Percentiles rank a stretch among this genome's conserved stretches.
phyloP scores from a whole-genome alignment of 1,140 invertebrate species.

The Anadara kagoshimensis region DNA sequence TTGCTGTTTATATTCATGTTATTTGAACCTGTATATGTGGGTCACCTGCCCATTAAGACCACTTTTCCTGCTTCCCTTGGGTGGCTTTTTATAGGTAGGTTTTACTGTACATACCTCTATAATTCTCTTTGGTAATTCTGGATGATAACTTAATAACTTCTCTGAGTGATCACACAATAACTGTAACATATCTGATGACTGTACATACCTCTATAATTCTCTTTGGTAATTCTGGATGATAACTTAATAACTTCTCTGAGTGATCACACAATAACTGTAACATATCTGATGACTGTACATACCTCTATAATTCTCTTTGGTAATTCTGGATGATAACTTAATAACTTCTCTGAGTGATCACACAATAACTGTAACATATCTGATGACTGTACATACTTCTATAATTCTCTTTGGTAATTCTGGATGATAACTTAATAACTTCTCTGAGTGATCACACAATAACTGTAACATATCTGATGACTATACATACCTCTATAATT shows the following conservation, averaged over 20 bases:
- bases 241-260: constrained; percentile 81
- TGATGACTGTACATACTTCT: constrained; percentile 76
- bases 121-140: too few relatives aligned
- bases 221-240: constrained; percentile 86
- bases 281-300: constrained; percentile 88
- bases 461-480: too few relatives aligned
- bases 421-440: constrained; percentile 84
- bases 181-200: not conserved
- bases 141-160: too few relatives aligned
- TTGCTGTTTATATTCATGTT: too few relatives aligned
- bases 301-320: constrained; percentile 85
- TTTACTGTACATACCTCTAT: too few relatives aligned
- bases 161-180: too few relatives aligned
- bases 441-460: constrained; percentile 86
- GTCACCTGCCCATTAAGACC: too few relatives aligned
- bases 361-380: too few relatives aligned
- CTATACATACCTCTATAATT: too few relatives aligned
- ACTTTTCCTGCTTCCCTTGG: too few relatives aligned
- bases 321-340: constrained; percentile 85
- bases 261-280: constrained; percentile 88
- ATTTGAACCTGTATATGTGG: too few relatives aligned
- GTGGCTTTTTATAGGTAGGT: too few relatives aligned
- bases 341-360: constrained; percentile 85
- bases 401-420: constrained; percentile 85
- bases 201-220: constrained; percentile 81